Base-by-base conservation (phyloP, 2,113 vertebrate genomes). In the Nanger granti region DNA sequence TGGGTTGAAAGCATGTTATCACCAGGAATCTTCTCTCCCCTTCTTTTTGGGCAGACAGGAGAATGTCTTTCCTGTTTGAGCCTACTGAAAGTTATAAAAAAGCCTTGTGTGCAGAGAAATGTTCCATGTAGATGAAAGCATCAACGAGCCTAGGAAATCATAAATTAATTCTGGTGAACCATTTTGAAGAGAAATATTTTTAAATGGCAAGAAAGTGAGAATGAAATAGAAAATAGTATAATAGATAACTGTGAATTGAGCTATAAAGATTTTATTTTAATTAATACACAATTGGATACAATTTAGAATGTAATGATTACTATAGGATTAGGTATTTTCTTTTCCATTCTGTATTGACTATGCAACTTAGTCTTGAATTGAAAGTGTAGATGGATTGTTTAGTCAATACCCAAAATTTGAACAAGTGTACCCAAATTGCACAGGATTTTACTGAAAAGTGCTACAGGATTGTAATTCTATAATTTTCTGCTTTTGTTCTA, bases 401-500 rank as follows among this genome's bases (percentile, higher is more conserved):
- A 93, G 41, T 24, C 62, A 52, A 62, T 52, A 62, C 15, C 41
- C 49, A 37, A 92, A 59, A 86, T 57, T 29, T 59, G 34, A 96
- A 80, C 62, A 73, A 55, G 44, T 73, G 87, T 84, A 59, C 44
- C 20, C 37, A 64, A 94, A 90, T 85, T 85, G 62, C 44, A 87
- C 89, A 55, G 64, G 80, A 34, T 85, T 90, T 91, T 91, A 97
- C 79, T 31, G 37, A 89, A 82, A 84, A 91, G 37, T 62, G 8
- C 52, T 60, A 14, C 44, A 82, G 52, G 73, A 31, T 59, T 93
- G 26, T 60, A 55, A 82, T 82, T 69, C 54, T 44, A 10, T 76
- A 52, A 91, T 87, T 85, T 93, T 64, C 80, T 89, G 49, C 57
- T 62, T 96, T 96, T 94, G 66, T 95, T 84, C 88, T 28, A 10